Base-by-base conservation (phyloP, 2,113 vertebrate species). In the Oncorhynchus masou region DNA sequence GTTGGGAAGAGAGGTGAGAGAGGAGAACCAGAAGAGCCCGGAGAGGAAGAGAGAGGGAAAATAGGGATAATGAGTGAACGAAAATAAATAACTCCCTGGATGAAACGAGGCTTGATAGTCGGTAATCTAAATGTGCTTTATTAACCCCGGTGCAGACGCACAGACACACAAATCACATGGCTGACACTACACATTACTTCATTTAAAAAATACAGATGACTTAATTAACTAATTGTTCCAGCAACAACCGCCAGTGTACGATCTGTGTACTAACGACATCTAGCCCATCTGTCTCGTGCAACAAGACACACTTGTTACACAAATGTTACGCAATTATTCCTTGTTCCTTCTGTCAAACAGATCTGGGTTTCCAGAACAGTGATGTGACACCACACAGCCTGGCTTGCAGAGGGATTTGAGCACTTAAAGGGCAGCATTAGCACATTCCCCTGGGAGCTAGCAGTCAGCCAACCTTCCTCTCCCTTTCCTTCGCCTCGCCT, bases 141-240 rank as follows among this genome's bases (percentile, higher is more conserved):
- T 79, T 77, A 73, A 70, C 76, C 64, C 34, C 48, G 12, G 25
- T 45, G 39, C 39, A 45, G 39, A 45, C 9, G 9, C 29, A 60
- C 22, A 49, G 48, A 64, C 34, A 68, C 20, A 70, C 29, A 88
- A 80, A 79, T 83, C 85, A 79, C 67, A 68, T 19, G 71, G 49
- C 60, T 11, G 39, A 45, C 39, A 45, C 39, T 11, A 45, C 6
- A 34, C 34, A 34, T 45, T 3, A 45, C 39, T 45, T 45, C 1
- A 9, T 45, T 11, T 1, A 11, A 45, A 45, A 12, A 45, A 39
- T 39, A 39, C 8, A 73, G 75, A 86, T 75, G 73, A 76, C 2
- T 39, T 29, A 45, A 64, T 67, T 71, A 84, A 78, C 75, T 80
- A 76, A 82, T 60, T 60, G 74, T 48, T 34, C 69, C 81, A 78